phyloP scores from a whole-genome alignment of 2,888 invertebrate genomes.

The Rhamnusium bicolor region DNA sequence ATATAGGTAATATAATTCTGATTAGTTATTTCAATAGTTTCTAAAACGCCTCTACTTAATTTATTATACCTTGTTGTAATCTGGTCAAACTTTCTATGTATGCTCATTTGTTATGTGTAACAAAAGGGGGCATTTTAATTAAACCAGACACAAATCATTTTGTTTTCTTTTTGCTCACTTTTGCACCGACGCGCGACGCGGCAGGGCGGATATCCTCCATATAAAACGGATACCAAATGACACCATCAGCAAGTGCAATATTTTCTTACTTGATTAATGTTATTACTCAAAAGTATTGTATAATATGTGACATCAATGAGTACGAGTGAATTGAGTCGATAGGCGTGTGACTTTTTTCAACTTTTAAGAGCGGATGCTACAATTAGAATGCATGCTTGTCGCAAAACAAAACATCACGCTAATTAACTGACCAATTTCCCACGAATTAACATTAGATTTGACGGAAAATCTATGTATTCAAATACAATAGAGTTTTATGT shows the following conservation, averaged over 20 bases:
- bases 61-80: neutral
- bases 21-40: no score
- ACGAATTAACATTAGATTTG: constrained; percentile 6
- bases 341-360: constrained; percentile 58
- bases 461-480: neutral
- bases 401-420: constrained; percentile 48
- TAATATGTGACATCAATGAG: constrained; percentile 34
- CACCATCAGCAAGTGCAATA: constrained; percentile 37
- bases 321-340: constrained; percentile 51
- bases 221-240: constrained; percentile 41
- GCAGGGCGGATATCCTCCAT: constrained; percentile 41
- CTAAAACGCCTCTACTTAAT: no score
- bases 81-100: neutral
- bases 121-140: neutral
- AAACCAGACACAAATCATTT: neutral
- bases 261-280: constrained; percentile 47
- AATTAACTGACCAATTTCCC: constrained; percentile 40
- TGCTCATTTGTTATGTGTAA: neutral
- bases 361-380: constrained; percentile 61
- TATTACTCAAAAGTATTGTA: constrained; percentile 41
- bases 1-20: no score
- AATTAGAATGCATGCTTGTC: constrained; percentile 63
- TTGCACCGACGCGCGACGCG: constrained; percentile 30
- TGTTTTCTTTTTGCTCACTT: constrained; percentile 19
- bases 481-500: no score